Evolutionary conservation across 2,888 invertebrate genomes (phyloP).

Genomic region (Plebejus anna): DNA sequence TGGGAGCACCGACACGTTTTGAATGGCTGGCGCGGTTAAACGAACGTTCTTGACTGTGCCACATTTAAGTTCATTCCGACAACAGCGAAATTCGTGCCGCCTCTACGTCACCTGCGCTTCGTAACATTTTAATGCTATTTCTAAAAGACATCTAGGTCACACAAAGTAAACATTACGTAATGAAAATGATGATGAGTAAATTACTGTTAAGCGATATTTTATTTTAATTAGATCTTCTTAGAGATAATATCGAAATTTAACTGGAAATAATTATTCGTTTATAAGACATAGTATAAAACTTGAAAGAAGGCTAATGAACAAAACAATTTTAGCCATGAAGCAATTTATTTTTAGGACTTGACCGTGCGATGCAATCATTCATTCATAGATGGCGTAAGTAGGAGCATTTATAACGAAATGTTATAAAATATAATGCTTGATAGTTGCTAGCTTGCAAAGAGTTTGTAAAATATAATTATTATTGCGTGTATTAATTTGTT

Average conservation of each 20-base stretch:
- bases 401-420: no score
- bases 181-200: neutral
- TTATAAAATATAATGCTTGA: no score
- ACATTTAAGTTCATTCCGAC: constrained; percentile 63
- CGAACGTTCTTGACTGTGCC: constrained; percentile 77
- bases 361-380: neutral
- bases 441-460: no score
- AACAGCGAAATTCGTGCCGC: constrained; percentile 48
- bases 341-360: constrained; percentile 1
- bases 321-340: neutral
- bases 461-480: no score
- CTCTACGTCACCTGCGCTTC: constrained; percentile 36
- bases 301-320: neutral
- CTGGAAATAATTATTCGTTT: no score
- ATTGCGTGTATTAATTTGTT: no score
- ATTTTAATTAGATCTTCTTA: neutral
- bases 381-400: constrained; percentile 16
- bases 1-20: constrained; percentile 64
- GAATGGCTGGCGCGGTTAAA: constrained; percentile 72
- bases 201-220: neutral
- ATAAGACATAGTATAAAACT: no score
- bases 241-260: neutral
- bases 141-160: constrained; percentile 27
- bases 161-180: constrained; percentile 24
- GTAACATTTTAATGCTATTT: constrained; percentile 28